Conservation (phyloP, 2,113 vertebrate species). For the Otus sunia region DNA sequence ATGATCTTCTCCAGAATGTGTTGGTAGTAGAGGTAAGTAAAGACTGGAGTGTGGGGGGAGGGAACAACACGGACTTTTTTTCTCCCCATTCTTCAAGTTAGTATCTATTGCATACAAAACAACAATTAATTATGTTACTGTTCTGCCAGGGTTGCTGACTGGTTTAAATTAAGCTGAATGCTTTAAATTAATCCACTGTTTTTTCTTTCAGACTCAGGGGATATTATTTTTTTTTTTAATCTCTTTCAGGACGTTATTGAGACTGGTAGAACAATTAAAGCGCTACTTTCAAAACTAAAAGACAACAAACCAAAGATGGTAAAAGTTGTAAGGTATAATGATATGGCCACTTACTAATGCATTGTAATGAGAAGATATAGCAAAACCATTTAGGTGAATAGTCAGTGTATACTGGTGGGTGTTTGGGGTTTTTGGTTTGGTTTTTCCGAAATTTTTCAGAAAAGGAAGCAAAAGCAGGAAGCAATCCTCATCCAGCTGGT, state of each 20-base stretch:
- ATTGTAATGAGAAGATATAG: neutral
- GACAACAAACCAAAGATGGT: slow-evolving; percentile 81
- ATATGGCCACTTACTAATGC: neutral
- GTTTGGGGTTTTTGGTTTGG: neutral
- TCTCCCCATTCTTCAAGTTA: neutral
- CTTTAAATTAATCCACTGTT: neutral
- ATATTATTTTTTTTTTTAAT: neutral
- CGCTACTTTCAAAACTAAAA: slow-evolving; percentile 76
- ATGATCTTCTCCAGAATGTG: slow-evolving; percentile 75
- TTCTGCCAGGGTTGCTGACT: neutral
- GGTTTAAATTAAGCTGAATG: too few relatives aligned
- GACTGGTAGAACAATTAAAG: slow-evolving; percentile 82
- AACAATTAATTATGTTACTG: neutral
- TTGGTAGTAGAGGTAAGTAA: slow-evolving; percentile 87
- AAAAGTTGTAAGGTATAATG: slow-evolving; percentile 82
- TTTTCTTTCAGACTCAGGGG: neutral
- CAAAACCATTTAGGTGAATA: neutral
- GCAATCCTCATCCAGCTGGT: neutral
- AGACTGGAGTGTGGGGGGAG: too few relatives aligned
- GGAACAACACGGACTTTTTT: neutral
- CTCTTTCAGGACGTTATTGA: slow-evolving; percentile 82
- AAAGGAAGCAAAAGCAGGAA: neutral
- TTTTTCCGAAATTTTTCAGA: neutral
- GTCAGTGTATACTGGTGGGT: neutral
- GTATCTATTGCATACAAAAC: neutral